Evolutionary conservation across 2,888 invertebrate species (phyloP).

Genomic region (Conistra vaccinii): DNA sequence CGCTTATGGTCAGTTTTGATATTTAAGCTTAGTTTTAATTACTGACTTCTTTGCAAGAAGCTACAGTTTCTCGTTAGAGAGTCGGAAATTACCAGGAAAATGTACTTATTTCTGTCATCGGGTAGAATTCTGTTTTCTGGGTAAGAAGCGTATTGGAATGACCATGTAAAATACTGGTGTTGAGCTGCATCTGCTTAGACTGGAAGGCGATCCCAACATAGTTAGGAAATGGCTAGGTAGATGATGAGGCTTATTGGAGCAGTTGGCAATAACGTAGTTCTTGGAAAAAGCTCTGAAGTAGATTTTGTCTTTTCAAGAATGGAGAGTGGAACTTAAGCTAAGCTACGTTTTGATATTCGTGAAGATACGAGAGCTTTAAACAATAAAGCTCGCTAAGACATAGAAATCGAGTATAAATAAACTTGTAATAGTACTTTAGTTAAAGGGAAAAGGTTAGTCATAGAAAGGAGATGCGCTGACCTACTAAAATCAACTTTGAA

Average conservation of each 20-base stretch:
- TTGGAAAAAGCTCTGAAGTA: not conserved
- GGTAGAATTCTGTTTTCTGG: not conserved
- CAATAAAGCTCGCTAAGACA: constrained; percentile 31
- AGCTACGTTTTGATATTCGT: constrained; percentile 17
- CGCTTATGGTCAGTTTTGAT: not conserved
- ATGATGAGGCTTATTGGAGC: not conserved
- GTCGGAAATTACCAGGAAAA: not conserved
- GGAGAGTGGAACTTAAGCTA: not conserved
- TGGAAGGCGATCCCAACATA: no score
- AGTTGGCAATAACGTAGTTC: not conserved
- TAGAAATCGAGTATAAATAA: constrained; percentile 47
- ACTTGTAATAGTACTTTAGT: constrained; percentile 19
- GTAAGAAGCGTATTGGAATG: no score
- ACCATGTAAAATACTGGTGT: no score
- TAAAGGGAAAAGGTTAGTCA: constrained; percentile 49
- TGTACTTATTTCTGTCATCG: not conserved
- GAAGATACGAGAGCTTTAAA: constrained; percentile 30
- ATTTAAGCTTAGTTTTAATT: not conserved
- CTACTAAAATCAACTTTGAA: constrained; percentile 44
- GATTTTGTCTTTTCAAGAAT: not conserved
- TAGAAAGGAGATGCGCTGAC: constrained; percentile 57
- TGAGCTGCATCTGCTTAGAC: no score
- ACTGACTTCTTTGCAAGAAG: not conserved
- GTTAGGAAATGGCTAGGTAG: no score
- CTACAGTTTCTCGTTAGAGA: no score